These are phyloP conservation scores for Orchesella flavescens DNA, from an alignment of 2,888 invertebrate species.

Conservation along the genomic window DNA sequence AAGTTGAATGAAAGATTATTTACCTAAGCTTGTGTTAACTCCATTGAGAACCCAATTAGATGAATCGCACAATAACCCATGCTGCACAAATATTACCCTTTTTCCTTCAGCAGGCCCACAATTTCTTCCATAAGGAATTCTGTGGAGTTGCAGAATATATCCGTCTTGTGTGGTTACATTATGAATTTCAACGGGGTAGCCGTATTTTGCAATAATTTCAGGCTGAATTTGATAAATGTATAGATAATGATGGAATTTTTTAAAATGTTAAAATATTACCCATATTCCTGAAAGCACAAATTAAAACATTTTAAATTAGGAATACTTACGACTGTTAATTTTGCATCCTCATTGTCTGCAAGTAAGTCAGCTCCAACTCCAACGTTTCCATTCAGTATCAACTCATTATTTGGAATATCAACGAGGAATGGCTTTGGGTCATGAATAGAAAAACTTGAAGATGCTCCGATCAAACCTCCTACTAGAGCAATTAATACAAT, in stretches of 20 bases:
- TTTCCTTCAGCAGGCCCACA: conserved; percentile 56
- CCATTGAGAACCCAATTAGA: conserved; percentile 81
- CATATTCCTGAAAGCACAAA: no score
- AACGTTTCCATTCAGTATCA: not conserved
- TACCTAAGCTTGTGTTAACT: conserved; percentile 74
- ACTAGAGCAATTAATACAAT: not conserved
- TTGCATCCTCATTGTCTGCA: conserved; percentile 12
- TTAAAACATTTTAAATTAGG: no score
- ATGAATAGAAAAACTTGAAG: conserved; percentile 4
- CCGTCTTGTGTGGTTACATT: conserved; percentile 45
- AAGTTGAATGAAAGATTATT: conserved; percentile 40
- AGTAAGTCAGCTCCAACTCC: not conserved
- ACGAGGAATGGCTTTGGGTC: conserved; percentile 6
- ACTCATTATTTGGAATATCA: not conserved
- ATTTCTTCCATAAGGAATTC: conserved; percentile 55
- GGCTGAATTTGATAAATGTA: no score
- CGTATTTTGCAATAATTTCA: conserved; percentile 48
- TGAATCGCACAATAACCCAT: conserved; percentile 86
- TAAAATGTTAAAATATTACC: no score
- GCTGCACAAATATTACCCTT: conserved; percentile 79
- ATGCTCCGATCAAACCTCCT: not conserved
- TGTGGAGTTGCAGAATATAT: conserved; percentile 45
- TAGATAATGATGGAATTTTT: no score
- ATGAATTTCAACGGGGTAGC: conserved; percentile 55
- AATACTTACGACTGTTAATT: no score